phyloP scores from a whole-genome alignment of 2,797 vertebrate species.

The Anableps anableps region DNA sequence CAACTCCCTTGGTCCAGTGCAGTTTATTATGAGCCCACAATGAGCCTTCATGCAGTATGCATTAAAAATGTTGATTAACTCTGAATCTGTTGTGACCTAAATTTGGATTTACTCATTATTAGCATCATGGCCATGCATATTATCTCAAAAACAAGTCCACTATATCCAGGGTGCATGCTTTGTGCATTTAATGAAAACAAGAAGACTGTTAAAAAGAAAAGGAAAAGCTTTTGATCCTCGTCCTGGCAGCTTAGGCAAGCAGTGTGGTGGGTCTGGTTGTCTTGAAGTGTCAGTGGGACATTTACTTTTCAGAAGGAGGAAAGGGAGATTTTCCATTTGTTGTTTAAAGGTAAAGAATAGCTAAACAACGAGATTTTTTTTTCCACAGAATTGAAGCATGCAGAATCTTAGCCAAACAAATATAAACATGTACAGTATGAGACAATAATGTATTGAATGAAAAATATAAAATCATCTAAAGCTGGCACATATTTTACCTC shows the following conservation, averaged over 20 bases:
- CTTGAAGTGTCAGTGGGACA: neutral
- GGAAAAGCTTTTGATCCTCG: neutral
- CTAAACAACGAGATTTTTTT: too few species aligned
- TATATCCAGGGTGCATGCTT: constrained; percentile 13
- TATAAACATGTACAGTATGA: neutral
- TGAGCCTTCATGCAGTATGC: constrained; percentile 23
- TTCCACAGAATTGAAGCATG: neutral
- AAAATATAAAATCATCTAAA: too few species aligned
- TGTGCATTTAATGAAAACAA: constrained; percentile 15
- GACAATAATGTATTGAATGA: too few species aligned
- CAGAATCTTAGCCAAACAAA: neutral
- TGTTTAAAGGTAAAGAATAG: neutral
- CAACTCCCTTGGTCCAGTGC: constrained; percentile 31
- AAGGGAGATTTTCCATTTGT: neutral
- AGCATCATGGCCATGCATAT: constrained; percentile 15
- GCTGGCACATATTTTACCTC: too few species aligned
- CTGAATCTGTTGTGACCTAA: constrained; percentile 29
- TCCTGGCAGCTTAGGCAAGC: neutral
- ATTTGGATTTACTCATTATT: constrained; percentile 37
- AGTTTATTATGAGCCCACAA: constrained; percentile 45
- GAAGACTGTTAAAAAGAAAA: constrained; percentile 11
- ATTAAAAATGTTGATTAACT: constrained; percentile 52
- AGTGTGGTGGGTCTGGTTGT: neutral
- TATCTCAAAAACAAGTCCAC: constrained; percentile 25
- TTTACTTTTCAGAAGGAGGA: neutral